These are phyloP conservation scores for Hylaea fasciaria DNA, from an alignment of 2,888 invertebrate species.

Conservation along the genomic window DNA sequence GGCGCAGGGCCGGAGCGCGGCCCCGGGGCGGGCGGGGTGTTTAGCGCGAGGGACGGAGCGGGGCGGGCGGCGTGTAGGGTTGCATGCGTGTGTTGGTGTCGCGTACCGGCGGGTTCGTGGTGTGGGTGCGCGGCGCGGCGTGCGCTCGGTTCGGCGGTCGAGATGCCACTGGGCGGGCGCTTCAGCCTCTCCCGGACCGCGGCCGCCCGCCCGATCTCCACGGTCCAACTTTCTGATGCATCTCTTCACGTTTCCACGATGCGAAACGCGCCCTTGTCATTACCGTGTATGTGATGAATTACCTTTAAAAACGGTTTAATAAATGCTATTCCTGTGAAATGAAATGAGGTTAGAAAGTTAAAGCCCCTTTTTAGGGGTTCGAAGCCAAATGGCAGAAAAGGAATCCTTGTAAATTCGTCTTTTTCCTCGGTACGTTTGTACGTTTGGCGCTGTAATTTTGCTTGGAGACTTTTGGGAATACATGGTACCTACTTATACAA, in stretches of 20 bases:
- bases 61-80: conserved; percentile 45
- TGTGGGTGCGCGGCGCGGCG: conserved; percentile 75
- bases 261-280: conserved; percentile 19
- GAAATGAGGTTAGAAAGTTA: background rate
- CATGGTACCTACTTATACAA: no score
- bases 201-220: conserved; percentile 63
- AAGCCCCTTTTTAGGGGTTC: background rate
- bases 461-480: no score
- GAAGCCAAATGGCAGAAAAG: no score
- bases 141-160: conserved; percentile 80
- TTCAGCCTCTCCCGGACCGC: conserved; percentile 67
- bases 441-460: no score
- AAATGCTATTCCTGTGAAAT: background rate
- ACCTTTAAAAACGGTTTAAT: conserved; percentile 8
- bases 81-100: conserved; percentile 72
- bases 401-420: background rate
- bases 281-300: conserved; percentile 16
- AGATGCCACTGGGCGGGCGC: conserved; percentile 74
- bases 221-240: conserved; percentile 63
- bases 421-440: no score
- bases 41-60: conserved; percentile 22
- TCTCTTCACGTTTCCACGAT: conserved; percentile 34
- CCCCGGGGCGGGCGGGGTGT: conserved; percentile 33
- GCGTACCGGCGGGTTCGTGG: conserved; percentile 80
- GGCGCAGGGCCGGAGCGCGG: conserved; percentile 30